Percentiles rank a stretch among this genome's conserved stretches.
Conservation (phyloP, 2,888 invertebrate genomes). For the Hemistola chrysoprasaria region DNA sequence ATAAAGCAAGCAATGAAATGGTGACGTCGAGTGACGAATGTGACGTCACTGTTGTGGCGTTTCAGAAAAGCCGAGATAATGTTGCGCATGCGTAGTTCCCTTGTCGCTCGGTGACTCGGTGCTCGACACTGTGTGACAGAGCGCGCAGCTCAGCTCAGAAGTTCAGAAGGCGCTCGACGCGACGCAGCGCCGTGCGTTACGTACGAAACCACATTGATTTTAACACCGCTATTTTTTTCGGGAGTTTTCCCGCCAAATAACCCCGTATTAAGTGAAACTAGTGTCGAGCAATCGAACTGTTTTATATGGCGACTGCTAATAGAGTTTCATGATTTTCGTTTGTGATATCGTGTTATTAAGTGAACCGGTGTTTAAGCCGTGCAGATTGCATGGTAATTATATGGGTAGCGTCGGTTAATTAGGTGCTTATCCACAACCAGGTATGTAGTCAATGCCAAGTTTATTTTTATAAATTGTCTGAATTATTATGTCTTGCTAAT, state of each 20-base stretch:
- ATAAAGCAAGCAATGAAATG: conserved; percentile 14
- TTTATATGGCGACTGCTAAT: too few species aligned
- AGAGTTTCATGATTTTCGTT: conserved; percentile 4
- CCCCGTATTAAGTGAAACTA: conserved; percentile 1
- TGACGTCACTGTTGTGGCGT: conserved; percentile 47
- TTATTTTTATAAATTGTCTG: conserved; percentile 18
- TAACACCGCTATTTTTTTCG: conserved; percentile 18
- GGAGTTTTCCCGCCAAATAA: conserved; percentile 20
- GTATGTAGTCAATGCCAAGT: conserved; percentile 64
- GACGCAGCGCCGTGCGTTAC: conserved; percentile 52
- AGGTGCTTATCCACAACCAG: conserved; percentile 39
- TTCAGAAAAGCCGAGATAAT: conserved; percentile 61
- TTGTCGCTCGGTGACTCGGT: conserved; percentile 45
- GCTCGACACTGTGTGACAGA: conserved; percentile 38
- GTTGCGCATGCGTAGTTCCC: conserved; percentile 72
- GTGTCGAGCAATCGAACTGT: too few species aligned
- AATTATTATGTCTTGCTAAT: conserved; percentile 7
- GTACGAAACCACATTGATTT: conserved; percentile 57
- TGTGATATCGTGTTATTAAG: conserved; percentile 25
- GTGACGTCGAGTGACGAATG: conserved; percentile 39
- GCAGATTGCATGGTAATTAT: conserved; percentile 58
- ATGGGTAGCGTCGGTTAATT: conserved; percentile 39
- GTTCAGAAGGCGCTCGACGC: conserved; percentile 63
- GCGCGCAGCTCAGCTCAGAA: conserved; percentile 32
- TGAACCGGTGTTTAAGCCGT: conserved; percentile 40